Evolutionary conservation across 2,797 vertebrate genomes (phyloP), one percentile per base, ranked within the genome.

Genomic region (Tapirus indicus): DNA sequence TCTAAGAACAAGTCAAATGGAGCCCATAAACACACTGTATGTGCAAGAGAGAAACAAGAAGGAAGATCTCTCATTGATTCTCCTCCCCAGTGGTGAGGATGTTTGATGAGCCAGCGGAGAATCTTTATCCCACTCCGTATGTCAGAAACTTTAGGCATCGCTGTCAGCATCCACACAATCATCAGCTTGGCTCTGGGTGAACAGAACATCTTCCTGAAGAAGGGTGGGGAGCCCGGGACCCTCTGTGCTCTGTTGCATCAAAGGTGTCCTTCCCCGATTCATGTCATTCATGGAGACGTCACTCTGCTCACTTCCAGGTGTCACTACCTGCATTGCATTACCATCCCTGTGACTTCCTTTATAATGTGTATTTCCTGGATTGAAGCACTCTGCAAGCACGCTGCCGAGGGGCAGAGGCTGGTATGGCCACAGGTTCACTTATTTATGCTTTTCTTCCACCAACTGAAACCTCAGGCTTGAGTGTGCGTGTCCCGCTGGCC

Each of bases 401-500:
- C 64, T 5, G 52, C 82, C 2, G 8, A 13, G 29, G 68, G 35
- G 9, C 32, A 38, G 82, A 58, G 68, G 83, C 16, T 9, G n/a
- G 25, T 20, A 10, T 2, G 6, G 7, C 17, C 64, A 11, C 14
- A 10, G 11, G 17, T 27, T 29, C 7, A 49, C 20, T 14, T 12
- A 10, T 0, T 10, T 41, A 1, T 10, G 32, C 6, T 78, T 10
- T 41, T 6, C 7, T 47, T 47, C 62, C 2, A 4, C 9, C 1
- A 0, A 20, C 10, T 1, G 49, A 16, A 38, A 41, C n/a, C 23
- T 27, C 38, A 56, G 29, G 5, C 10, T 0, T 38, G 18, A 20
- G 20, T 1, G 9, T 20, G 3, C 4, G 0, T 0, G 1, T 14
- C 35, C 17, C 4, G 17, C 8, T 6, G 25, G 2, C 35, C 0